phyloP scores from a whole-genome alignment of 2,888 invertebrate genomes.

The Odontomyia ornata region DNA sequence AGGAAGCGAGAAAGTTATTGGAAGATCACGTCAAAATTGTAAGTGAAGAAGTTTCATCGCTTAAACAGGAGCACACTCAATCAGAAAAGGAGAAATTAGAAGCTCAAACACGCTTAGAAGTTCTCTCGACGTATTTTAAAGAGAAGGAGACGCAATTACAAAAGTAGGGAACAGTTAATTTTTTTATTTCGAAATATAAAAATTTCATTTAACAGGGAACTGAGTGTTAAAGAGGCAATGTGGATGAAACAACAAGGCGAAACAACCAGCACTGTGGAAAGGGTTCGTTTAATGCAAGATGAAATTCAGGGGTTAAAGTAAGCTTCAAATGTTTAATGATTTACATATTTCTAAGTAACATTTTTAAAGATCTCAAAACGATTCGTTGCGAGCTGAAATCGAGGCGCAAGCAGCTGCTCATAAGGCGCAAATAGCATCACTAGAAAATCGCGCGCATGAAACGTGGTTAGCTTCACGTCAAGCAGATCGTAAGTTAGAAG shows the following conservation, averaged over 20 bases:
- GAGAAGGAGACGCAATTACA: conserved; percentile 87
- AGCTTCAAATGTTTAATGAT: not conserved
- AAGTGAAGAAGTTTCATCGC: conserved; percentile 66
- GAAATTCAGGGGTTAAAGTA: conserved; percentile 83
- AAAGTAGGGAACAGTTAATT: conserved; percentile 69
- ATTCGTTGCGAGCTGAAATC: conserved; percentile 80
- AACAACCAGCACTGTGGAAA: conserved; percentile 80
- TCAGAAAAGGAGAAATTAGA: conserved; percentile 78
- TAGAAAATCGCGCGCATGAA: conserved; percentile 86
- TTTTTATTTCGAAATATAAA: not conserved
- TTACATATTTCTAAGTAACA: not conserved
- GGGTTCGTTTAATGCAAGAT: conserved; percentile 78
- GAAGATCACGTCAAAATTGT: conserved; percentile 63
- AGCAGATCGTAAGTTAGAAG: conserved; percentile 83
- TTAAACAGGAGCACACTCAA: conserved; percentile 69
- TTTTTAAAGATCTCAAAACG: conserved; percentile 66
- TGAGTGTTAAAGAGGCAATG: conserved; percentile 77
- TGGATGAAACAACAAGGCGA: conserved; percentile 85
- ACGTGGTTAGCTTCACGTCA: conserved; percentile 86
- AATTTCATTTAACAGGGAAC: conserved; percentile 68
- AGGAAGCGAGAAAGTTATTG: conserved; percentile 64
- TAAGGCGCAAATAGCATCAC: conserved; percentile 75
- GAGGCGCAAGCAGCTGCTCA: conserved; percentile 81
- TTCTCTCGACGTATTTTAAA: conserved; percentile 88
- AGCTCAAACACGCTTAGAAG: conserved; percentile 83